Evolutionary conservation across 2,888 invertebrate genomes (phyloP), one percentile per base, ranked within the genome.

Genomic region (Eupithecia centaureata): DNA sequence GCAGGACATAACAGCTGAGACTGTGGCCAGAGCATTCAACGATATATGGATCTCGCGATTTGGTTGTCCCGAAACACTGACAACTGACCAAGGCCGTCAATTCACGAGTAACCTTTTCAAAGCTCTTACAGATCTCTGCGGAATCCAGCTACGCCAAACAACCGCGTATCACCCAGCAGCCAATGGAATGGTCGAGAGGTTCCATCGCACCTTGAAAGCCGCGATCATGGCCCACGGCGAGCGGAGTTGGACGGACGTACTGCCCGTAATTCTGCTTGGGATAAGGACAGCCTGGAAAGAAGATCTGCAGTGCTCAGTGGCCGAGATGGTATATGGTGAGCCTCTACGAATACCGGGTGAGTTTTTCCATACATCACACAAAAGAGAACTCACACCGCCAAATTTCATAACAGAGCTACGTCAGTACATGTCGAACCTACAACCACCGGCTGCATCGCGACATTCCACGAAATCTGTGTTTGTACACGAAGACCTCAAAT

Each of bases 251-350:
- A 28, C 57, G 30, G 30, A 30, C 18, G 2, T 8, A 38, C 56
- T 10, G 15, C 38, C 38, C 15, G 38, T 38, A 5, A 38, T 38
- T 15, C 38, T 38, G 15, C 38, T 38, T 10, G 38, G 38, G 3
- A 15, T 38, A 15, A 38, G 38, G 15, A 38, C 38, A 38, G 12
- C 38, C 2, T 38, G 38, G 38, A 38, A 38, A 38, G 38, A 15
- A 15, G 38, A 38, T n/a, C 38, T 38, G 3, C 38, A 38, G 3
- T 57, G 32, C 38, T 38, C 38, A 15, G 51, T 32, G 22, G 5
- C 30, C 10, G 63, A 28, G 28, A 22, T 25, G 38, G 57, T 60
- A 56, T 27, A 56, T 15, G 38, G 38, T 51, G 51, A 51, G 38
- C 38, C 38, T 5, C n/a, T 38, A n/a, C 12, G 38, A 2, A 38